A percentile compares a stretch with the other conserved stretches of the same genome.
Evolutionary conservation across 2,797 vertebrate genomes (phyloP).

Genomic region (Argyrosomus regius): DNA sequence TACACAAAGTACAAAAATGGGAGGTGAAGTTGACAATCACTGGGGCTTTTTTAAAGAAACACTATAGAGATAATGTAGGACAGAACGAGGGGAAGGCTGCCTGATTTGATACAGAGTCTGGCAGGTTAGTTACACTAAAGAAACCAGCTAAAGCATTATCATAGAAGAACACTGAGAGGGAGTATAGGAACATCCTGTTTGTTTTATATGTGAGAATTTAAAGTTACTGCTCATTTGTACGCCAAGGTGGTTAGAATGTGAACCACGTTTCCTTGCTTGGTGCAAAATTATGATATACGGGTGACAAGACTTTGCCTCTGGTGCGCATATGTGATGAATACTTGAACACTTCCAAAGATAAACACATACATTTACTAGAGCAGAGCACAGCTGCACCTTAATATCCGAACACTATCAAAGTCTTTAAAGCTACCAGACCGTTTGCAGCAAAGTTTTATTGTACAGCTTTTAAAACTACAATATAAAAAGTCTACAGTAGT

Average conservation of each 20-base stretch:
- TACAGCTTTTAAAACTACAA: slow-evolving; percentile 25
- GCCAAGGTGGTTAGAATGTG: slow-evolving; percentile 36
- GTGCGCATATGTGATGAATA: slow-evolving; percentile 36
- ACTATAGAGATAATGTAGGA: slow-evolving; percentile 12
- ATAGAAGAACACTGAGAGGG: neutral
- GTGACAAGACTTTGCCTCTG: slow-evolving; percentile 40
- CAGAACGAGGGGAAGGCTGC: neutral
- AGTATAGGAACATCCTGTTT: slow-evolving; percentile 23
- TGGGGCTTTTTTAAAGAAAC: slow-evolving; percentile 28
- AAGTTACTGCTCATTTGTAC: slow-evolving; percentile 55
- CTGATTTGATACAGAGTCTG: neutral
- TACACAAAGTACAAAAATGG: slow-evolving; percentile 12
- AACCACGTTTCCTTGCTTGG: neutral
- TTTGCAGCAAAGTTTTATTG: neutral
- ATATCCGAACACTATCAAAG: slow-evolving; percentile 1
- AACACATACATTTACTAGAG: slow-evolving; percentile 37
- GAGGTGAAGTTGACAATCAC: slow-evolving; percentile 66
- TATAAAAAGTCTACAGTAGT: slow-evolving; percentile 5
- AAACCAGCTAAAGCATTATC: slow-evolving; percentile 36
- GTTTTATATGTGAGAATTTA: slow-evolving; percentile 30
- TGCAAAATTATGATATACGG: slow-evolving; percentile 30
- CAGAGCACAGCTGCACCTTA: slow-evolving; percentile 60
- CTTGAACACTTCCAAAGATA: slow-evolving; percentile 72
- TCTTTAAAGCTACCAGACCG: slow-evolving; percentile 13
- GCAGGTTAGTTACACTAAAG: slow-evolving; percentile 45